These are phyloP conservation scores for Brachyrhaphis roseni DNA, from an alignment of 2,797 vertebrate genomes.

Conservation along the genomic window DNA sequence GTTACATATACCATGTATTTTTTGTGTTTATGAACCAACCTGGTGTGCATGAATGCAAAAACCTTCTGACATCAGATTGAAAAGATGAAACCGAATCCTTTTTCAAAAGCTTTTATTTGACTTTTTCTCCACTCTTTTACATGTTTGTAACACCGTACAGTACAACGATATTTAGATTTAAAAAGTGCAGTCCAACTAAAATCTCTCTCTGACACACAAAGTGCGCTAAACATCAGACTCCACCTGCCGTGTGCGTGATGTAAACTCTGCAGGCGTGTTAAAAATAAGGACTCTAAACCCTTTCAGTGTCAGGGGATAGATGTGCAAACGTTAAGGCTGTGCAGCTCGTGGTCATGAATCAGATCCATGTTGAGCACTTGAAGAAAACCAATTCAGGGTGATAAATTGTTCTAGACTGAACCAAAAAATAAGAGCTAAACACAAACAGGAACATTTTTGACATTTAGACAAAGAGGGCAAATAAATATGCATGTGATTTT, in stretches of 20 bases:
- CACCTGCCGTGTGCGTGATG: constrained; percentile 43
- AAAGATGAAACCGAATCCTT: neutral
- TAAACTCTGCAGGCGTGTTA: constrained; percentile 39
- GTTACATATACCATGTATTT: rapidly evolving
- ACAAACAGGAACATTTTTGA: constrained; percentile 14
- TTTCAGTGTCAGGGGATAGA: constrained; percentile 8
- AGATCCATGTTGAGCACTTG: neutral
- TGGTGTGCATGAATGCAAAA: neutral
- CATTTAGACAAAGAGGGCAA: constrained; percentile 36
- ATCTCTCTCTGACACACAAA: constrained; percentile 37
- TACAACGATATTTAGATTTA: constrained; percentile 71
- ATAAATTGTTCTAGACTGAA: constrained; percentile 21
- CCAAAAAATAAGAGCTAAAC: constrained; percentile 2
- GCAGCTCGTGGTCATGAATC: neutral
- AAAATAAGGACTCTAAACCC: neutral
- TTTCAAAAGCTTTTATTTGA: constrained; percentile 54
- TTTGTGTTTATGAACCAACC: neutral
- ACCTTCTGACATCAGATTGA: neutral
- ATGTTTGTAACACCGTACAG: constrained; percentile 53
- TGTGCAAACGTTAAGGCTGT: constrained; percentile 42
- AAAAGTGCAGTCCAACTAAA: constrained; percentile 62
- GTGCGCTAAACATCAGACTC: constrained; percentile 29
- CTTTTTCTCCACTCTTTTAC: constrained; percentile 12
- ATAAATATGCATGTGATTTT: constrained; percentile 32
- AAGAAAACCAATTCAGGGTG: neutral